Base-by-base conservation (phyloP, 2,113 vertebrate genomes). In the Oryzias woworae region DNA sequence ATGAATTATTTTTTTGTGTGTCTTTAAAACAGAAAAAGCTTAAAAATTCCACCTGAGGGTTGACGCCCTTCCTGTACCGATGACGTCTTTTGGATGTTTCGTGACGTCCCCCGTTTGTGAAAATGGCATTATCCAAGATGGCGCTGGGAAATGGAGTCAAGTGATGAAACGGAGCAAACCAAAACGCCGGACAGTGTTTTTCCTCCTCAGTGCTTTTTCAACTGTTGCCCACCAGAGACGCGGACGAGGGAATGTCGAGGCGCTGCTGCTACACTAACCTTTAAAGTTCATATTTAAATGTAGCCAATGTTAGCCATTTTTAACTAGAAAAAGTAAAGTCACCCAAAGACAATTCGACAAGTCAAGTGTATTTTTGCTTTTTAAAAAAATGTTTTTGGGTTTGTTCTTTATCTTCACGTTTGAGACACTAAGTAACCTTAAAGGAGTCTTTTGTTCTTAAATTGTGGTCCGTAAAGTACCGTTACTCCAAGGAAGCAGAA, bases 111-210 rank as follows among this genome's bases (percentile, higher is more conserved):
- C 36, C 36, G 2, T 10, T 36, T 12, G 69, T 71, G 78, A 78
- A 75, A 83, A 83, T 84, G 80, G 88, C 81, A 88, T 88, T 77
- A 86, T 75, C 66, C 85, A 92, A 92, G 88, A 92, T 92, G 92
- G 92, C 90, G 90, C 71, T 53, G 70, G 73, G 76, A 69, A 77
- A 65, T 42, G 48, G 59, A 60, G 81, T 69, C 85, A 88, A 91
- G 85, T 88, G 86, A 87, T 71, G 72, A 82, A 73, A 75, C 36
- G 31, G 64, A 71, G 75, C 48, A 85, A 74, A 80, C 77, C 69
- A 79, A 73, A 67, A 83, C 85, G 62, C 77, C 51, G 55, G 17
- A 49, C 1, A 50, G 55, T 17, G 2, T 23, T 36, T 36, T 36
- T 36, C 8, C 31, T 8, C 1, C 31, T 36, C 2, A 7, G 31